Percentiles rank a stretch among this genome's conserved stretches.
Evolutionary conservation across 1,140 invertebrate species (phyloP).

Genomic region (Trissolcus basalis): DNA sequence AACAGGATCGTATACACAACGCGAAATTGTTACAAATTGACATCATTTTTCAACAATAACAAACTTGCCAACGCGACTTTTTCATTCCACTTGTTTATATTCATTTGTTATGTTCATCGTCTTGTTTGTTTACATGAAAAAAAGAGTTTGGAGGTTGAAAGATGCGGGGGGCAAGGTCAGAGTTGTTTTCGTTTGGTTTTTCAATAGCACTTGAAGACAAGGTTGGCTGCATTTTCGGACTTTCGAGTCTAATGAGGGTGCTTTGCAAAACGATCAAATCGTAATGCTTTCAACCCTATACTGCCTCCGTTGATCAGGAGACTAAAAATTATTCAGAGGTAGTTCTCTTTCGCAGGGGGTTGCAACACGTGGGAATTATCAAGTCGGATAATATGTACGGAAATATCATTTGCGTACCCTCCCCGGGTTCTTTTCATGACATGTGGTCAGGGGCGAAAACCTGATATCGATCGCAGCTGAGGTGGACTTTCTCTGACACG

Average conservation of each 20-base stretch:
- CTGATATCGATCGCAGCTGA: too few relatives aligned
- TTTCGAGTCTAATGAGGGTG: slow-evolving; percentile 20
- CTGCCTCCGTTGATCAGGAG: slow-evolving; percentile 61
- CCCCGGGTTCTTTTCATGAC: background rate
- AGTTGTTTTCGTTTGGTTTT: too few relatives aligned
- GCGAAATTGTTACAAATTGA: slow-evolving; percentile 4
- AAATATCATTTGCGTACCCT: slow-evolving; percentile 39
- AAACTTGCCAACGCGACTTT: too few relatives aligned
- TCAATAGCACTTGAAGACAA: background rate
- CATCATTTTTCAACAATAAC: too few relatives aligned
- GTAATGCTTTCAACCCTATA: slow-evolving; percentile 65
- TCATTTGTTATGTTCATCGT: too few relatives aligned
- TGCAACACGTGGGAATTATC: slow-evolving; percentile 5
- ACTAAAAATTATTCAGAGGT: slow-evolving; percentile 38
- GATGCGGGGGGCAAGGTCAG: too few relatives aligned
- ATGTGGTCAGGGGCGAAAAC: too few relatives aligned
- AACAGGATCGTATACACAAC: slow-evolving; percentile 65
- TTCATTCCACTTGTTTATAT: too few relatives aligned
- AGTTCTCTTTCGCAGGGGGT: slow-evolving; percentile 21
- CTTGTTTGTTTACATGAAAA: too few relatives aligned
- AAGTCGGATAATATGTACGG: slow-evolving; percentile 14
- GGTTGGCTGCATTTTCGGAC: background rate
- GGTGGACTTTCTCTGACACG: too few relatives aligned
- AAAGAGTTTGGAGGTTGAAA: too few relatives aligned
- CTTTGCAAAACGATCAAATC: slow-evolving; percentile 47